Evolutionary conservation across 2,888 invertebrate species (phyloP), one percentile per base, ranked within the genome.

Genomic region (Salticus scenicus): DNA sequence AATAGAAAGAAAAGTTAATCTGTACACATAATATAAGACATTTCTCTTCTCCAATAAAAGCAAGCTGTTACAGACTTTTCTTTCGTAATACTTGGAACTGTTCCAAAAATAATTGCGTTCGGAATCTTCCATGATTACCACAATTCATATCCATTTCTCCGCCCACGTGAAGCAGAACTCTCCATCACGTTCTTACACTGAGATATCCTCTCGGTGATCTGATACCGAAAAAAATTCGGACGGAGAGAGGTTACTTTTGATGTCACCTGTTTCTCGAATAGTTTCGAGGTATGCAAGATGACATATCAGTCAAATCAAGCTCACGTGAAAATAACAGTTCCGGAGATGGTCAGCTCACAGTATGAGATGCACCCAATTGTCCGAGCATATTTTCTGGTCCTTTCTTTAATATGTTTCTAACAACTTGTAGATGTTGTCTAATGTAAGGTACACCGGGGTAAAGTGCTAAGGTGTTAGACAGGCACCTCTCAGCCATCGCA

Each of bases 401-500:
- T 70, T 78, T 73, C 27, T 85, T 74, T n/a, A 85, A 64, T 27
- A 95, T 93, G 87, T 94, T 94, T 87, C 95, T 93, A 24, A 98
- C 97, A 73, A 98, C 98, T 89, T 95, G 94, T 66, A 98, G 93
- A 91, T 98, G 98, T 24, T 96, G 94, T 79, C 95, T 93, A 64
- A 98, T 96, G 92, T 98, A 98, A 89, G 96, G 96, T 91, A 98
- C 98, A 85, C 94, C 93, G 0, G 98, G 98, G 0, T 97, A 97
- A 37, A 98, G 92, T 8, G 89, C 79, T 20, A 90, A 89, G 0
- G 97, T 97, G 67, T 94, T 93, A 72, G 94, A 93, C 28, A 98
- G 93, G 90, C 98, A 98, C 76, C 94, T 93, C 89, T 96, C 96
- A 0, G 98, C 98, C 78, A 94, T 93, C 17, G 94, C 93, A 33